Base-by-base conservation (phyloP, 1,140 invertebrate genomes). In the Aphis gossypii region DNA sequence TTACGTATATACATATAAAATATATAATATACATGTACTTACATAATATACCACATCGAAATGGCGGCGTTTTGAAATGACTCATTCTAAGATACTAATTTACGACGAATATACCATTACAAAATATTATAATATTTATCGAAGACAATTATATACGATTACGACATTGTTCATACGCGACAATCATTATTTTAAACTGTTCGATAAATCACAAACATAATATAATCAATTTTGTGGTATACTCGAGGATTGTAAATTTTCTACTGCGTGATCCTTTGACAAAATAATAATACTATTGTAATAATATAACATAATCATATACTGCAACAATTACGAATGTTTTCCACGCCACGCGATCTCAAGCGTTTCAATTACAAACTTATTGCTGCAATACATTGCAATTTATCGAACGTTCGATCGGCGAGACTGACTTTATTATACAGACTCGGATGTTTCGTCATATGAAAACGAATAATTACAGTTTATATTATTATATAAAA, bases 91-190 rank as follows among this genome's bases (percentile, higher is more conserved):
- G 8, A 44, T 23, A 38, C 21, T 84, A 41, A 41, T 41, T 84
- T 84, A 84, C 83, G 83, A 41, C 23, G 21, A 41, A 44, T 25
- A 23, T 35, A 84, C 35, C 38, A 23, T 84, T 84, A 84, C 83
- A 44, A 44, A 84, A 84, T 44, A 41, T 84, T 44, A 44, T 25
- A 41, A 84, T 84, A 84, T 84, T 84, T 84, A 84, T 84, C 23
- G 83, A 41, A 84, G 23, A 84, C 83, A 44, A 84, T 84, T 84
- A 84, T 68, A n/a, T 25, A 84, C 38, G 41, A 84, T 84, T 84
- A 84, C 83, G 25, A 41, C 82, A 41, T 84, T 44, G 25, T 84
- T 41, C 20, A 41, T 84, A 35, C 6, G 21, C 21, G 82, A 25
- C 38, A 30, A 14, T 84, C 23, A 84, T 84, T 44, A 44, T 76